phyloP scores from a whole-genome alignment of 2,113 vertebrate species.

The Lepidothrix coronata region DNA sequence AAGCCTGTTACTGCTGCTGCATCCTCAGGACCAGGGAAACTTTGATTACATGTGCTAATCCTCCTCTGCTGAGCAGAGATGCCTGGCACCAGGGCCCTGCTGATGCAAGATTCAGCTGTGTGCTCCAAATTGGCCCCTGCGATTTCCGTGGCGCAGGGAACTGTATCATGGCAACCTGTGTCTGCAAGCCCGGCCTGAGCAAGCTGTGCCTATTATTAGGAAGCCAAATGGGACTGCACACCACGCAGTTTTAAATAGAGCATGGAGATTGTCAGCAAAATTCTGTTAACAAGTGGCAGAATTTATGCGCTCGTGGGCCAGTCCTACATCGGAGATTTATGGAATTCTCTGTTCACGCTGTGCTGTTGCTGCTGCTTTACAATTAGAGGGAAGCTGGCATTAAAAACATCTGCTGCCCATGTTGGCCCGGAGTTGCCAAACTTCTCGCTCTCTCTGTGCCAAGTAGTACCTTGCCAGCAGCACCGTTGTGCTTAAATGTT shows the following conservation, averaged over 20 bases:
- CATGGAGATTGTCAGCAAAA: not conserved
- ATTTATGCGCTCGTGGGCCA: not conserved
- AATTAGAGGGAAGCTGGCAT: conserved; percentile 52
- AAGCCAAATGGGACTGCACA: not conserved
- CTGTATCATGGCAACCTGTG: not conserved
- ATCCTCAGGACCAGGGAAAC: not conserved
- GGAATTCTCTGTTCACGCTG: not conserved
- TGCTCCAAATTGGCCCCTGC: not conserved
- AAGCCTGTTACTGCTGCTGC: not conserved
- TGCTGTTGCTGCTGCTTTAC: conserved; percentile 32
- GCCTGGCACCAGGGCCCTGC: not conserved
- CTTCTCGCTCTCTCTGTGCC: conserved; percentile 1
- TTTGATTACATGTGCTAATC: not conserved
- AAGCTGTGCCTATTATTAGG: not conserved
- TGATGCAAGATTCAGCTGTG: rapidly evolving
- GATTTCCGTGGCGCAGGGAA: rapidly evolving
- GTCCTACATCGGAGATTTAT: not conserved
- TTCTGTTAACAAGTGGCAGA: conserved; percentile 13
- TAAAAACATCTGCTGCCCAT: conserved; percentile 53
- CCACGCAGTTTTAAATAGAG: not conserved
- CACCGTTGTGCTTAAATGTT: not conserved
- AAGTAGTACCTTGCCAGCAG: conserved; percentile 16
- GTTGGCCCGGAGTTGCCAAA: conserved; percentile 20
- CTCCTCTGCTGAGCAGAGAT: not conserved
- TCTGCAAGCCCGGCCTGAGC: not conserved